Base-by-base conservation (phyloP, 2,113 vertebrate species). In the Pangasianodon hypophthalmus region DNA sequence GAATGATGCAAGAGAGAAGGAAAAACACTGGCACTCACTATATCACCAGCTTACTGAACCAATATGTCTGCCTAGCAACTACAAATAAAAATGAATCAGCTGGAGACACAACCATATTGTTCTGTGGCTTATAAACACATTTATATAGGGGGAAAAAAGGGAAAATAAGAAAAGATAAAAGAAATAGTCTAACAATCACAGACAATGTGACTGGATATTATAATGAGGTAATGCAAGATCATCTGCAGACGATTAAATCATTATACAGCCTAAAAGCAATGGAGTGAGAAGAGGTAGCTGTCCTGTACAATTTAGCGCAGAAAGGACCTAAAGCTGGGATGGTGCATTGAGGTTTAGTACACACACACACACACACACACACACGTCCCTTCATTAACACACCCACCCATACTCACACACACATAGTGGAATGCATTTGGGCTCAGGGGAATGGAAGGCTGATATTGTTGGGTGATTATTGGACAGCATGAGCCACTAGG, bases 231-330 rank as follows among this genome's bases (percentile, higher is more conserved):
- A 32, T 3, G 50, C 29, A 82, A 82, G 52, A 9, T 21, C 54
- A 41, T 14, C 81, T 84, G 18, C 81, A 84, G 80, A 41, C 1
- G 32, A 84, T 58, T 37, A 54, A 37, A 54, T 82, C 50, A 82
- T 82, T 56, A 82, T 18, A 81, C 14, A 56, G 50, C n/a, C 5
- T 26, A 48, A 58, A 86, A 77, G 77, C n/a, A 56, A 90, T 85
- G 91, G 50, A 85, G 21, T 64, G 19, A 86, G 83, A 91, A 92
- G 91, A 88, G 90, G 92, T 88, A 86, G 91, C 90, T 88, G 92
- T 86, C 10, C 24, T 69, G n/a, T 48, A 44, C 87, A 92, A 44
- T 32, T 54, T 18, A 87, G 90, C 29, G 79, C 52, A 83, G 48
- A 90, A 62, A 81, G 18, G 73, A 29, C 69, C 29, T 32, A 86